A percentile compares a stretch with the other conserved stretches of the same genome.
Evolutionary conservation across 2,888 invertebrate genomes (phyloP).

Genomic region (Argyra leucocephala): DNA sequence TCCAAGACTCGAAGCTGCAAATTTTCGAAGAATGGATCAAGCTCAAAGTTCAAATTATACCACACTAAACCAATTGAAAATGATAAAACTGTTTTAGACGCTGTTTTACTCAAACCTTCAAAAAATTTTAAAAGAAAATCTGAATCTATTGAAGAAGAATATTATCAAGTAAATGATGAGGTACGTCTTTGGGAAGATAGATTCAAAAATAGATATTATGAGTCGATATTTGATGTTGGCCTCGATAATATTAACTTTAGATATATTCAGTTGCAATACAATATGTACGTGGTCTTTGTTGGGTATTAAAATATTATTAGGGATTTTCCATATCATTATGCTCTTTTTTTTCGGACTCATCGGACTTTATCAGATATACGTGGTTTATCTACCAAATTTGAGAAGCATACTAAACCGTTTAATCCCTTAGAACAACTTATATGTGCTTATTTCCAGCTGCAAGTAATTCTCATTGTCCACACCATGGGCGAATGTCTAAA

Average conservation of each 20-base stretch:
- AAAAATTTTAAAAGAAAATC: conserved; percentile 45
- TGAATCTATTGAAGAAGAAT: conserved; percentile 46
- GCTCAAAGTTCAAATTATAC: conserved; percentile 21
- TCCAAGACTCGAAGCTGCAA: conserved; percentile 61
- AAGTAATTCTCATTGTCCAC: conserved; percentile 85
- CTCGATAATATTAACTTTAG: conserved; percentile 72
- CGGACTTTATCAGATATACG: conserved; percentile 92
- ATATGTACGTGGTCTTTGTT: conserved; percentile 92
- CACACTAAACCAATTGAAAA: conserved; percentile 20
- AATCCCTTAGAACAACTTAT: conserved; percentile 96
- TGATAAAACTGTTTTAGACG: conserved; percentile 38
- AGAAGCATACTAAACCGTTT: conserved; percentile 82
- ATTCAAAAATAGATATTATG: conserved; percentile 96
- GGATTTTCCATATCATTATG: conserved; percentile 99
- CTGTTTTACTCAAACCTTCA: conserved; percentile 47
- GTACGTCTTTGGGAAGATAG: conserved; percentile 92
- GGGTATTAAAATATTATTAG: conserved; percentile 99
- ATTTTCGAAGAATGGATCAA: conserved; percentile 55
- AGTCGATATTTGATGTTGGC: conserved; percentile 80
- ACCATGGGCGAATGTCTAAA: conserved; percentile 84
- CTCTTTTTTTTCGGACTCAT: conserved; percentile 99
- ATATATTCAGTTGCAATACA: conserved; percentile 82
- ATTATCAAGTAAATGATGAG: conserved; percentile 75
- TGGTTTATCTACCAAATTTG: conserved; percentile 78
- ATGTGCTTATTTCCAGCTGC: conserved; percentile 99